phyloP scores from a whole-genome alignment of 2,113 vertebrate species.

The Grantiella picta region DNA sequence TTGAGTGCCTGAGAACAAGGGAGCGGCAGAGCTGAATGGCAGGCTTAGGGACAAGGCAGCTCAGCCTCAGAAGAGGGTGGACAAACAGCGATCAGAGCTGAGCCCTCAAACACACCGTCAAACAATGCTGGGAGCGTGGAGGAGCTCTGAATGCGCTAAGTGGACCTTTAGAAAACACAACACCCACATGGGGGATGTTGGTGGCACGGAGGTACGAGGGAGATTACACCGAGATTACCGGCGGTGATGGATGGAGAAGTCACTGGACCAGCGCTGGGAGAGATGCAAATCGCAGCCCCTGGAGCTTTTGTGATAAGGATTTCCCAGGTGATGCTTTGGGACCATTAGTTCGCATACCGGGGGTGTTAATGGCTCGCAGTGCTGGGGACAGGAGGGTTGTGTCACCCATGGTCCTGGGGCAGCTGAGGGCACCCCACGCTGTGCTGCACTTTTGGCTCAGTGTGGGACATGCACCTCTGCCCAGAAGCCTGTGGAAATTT shows the following conservation, averaged over 20 bases:
- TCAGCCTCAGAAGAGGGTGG: constrained; percentile 13
- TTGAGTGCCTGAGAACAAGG: constrained; percentile 49
- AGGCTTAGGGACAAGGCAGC: constrained; percentile 29
- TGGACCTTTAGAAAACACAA: constrained; percentile 33
- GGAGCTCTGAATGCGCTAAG: constrained; percentile 38
- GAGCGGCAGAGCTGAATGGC: neutral
- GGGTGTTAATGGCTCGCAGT: neutral
- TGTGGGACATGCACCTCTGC: rapidly evolving
- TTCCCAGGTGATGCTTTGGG: neutral
- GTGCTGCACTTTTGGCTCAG: neutral
- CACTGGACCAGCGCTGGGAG: neutral
- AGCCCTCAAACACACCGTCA: constrained; percentile 16
- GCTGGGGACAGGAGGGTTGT: neutral
- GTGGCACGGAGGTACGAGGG: neutral
- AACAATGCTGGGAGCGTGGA: neutral
- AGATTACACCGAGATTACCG: neutral
- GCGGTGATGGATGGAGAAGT: neutral
- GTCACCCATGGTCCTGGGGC: neutral
- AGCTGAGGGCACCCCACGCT: neutral
- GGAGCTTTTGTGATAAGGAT: neutral
- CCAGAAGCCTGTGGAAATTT: neutral
- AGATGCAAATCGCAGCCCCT: neutral
- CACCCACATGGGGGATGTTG: neutral
- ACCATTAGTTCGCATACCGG: constrained; percentile 19
- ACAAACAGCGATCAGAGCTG: constrained; percentile 29